A percentile compares a stretch with the other conserved stretches of the same genome.
Evolutionary conservation across 2,888 invertebrate genomes (phyloP).

Genomic region (Mythimna pallens): DNA sequence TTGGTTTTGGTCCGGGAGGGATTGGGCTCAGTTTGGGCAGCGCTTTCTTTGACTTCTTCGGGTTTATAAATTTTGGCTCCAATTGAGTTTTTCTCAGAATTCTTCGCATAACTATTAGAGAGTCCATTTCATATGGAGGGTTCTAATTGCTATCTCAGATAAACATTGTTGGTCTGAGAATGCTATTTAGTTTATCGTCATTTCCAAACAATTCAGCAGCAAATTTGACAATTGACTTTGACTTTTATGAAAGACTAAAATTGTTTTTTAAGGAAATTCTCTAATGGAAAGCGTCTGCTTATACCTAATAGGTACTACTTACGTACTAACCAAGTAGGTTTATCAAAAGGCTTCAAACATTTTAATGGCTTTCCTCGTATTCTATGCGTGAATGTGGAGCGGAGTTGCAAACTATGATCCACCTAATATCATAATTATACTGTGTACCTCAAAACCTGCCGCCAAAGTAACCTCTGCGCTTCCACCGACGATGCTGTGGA

Average conservation of each 20-base stretch:
- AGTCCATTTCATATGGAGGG: slow-evolving; percentile 61
- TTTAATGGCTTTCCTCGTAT: background rate
- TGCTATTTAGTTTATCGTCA: background rate
- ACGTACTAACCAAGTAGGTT: background rate
- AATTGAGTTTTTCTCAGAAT: slow-evolving; percentile 36
- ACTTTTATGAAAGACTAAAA: no score
- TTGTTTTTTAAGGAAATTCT: no score
- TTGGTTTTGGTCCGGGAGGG: background rate
- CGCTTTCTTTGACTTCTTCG: slow-evolving; percentile 25
- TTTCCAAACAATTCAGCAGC: slow-evolving; percentile 23
- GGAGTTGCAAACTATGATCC: no score
- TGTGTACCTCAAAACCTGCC: no score
- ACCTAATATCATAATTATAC: no score
- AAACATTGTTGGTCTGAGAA: no score
- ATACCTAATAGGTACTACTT: background rate
- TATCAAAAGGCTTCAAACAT: background rate
- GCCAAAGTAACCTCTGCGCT: no score
- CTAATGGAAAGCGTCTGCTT: background rate
- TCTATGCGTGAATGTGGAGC: no score
- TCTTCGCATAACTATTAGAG: slow-evolving; percentile 61
- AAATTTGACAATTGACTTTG: slow-evolving; percentile 18
- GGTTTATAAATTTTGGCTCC: slow-evolving; percentile 9
- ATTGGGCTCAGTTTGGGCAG: background rate
- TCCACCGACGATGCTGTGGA: no score
- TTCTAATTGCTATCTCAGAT: background rate